These are phyloP conservation scores for Epirrhoe alternata DNA, from an alignment of 2,888 invertebrate species.

Conservation along the genomic window DNA sequence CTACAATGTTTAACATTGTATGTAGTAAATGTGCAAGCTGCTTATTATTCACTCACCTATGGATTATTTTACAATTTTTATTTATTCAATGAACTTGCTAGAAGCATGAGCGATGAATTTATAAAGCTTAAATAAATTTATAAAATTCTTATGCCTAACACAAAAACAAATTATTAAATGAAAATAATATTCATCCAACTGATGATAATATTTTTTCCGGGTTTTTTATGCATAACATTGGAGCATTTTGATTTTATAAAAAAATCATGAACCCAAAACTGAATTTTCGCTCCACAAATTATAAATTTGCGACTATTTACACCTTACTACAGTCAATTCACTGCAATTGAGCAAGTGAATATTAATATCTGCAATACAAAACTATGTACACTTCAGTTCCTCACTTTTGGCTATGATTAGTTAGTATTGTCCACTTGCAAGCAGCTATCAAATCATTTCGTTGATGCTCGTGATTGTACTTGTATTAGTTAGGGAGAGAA, in stretches of 20 bases:
- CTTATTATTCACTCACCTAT: background rate
- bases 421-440: constrained; percentile 24
- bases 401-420: constrained; percentile 13
- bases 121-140: constrained; percentile 1
- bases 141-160: constrained; percentile 5
- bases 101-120: constrained; percentile 1
- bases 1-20: too few relatives aligned
- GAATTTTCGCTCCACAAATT: too few relatives aligned
- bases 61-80: too few relatives aligned
- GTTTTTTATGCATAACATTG: too few relatives aligned
- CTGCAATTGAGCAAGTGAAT: background rate
- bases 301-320: constrained; percentile 8
- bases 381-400: constrained; percentile 20
- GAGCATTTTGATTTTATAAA: too few relatives aligned
- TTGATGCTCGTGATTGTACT: background rate
- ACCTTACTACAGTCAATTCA: constrained; percentile 14
- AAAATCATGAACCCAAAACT: too few relatives aligned
- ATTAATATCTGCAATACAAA: constrained; percentile 11
- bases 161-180: background rate
- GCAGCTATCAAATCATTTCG: constrained; percentile 16
- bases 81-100: background rate
- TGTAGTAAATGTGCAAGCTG: too few relatives aligned
- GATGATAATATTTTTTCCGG: too few relatives aligned
- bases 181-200: too few relatives aligned
- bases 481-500: background rate